A percentile compares a stretch with the other conserved stretches of the same genome.
Evolutionary conservation across 1,140 invertebrate species (phyloP).

Genomic region (Trachymyrmex septentrionalis): DNA sequence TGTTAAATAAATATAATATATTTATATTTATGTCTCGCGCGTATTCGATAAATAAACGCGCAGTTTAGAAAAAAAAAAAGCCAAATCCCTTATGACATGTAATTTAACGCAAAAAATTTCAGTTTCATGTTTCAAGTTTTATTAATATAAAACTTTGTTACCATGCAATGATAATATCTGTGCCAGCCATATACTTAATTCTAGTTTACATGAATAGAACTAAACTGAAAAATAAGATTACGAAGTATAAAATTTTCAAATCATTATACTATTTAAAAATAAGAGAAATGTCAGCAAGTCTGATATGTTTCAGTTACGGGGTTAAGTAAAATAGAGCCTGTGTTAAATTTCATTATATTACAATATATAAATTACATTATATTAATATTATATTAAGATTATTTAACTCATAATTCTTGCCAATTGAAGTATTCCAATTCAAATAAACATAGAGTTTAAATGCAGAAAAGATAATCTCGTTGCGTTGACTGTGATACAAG

Average conservation of each 20-base stretch:
- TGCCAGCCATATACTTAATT: not conserved
- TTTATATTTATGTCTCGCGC: slow-evolving; percentile 16
- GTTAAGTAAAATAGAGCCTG: no score
- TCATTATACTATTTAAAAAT: no score
- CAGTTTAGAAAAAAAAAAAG: not conserved
- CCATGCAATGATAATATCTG: not conserved
- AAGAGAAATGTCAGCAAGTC: no score
- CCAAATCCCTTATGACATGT: not conserved
- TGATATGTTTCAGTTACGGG: no score
- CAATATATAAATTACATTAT: not conserved
- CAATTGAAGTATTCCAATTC: not conserved
- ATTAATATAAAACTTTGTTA: not conserved
- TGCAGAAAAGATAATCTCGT: not conserved
- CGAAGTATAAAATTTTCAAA: no score
- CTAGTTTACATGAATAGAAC: no score
- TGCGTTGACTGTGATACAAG: not conserved
- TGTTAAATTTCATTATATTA: no score
- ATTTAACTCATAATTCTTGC: not conserved
- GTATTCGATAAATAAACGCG: slow-evolving; percentile 29
- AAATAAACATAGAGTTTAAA: not conserved
- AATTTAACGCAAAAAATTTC: slow-evolving; percentile 11
- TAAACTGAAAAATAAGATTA: no score
- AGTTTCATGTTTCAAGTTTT: slow-evolving; percentile 12
- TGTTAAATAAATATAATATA: slow-evolving; percentile 23
- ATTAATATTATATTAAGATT: not conserved